phyloP scores from a whole-genome alignment of 2,113 vertebrate genomes.

The Mesoclemmys tuberculata region DNA sequence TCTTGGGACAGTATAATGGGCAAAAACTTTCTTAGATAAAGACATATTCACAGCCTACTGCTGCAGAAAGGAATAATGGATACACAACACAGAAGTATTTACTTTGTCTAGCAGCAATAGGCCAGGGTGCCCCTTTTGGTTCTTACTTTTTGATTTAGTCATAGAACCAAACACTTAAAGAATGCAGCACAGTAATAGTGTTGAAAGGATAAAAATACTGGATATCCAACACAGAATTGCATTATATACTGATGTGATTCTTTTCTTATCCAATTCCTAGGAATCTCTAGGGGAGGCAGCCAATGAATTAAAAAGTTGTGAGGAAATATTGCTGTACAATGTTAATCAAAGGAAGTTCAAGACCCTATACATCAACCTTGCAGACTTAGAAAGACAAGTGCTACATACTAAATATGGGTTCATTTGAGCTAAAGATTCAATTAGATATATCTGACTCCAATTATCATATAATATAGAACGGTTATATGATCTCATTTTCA shows the following conservation, averaged over 20 bases:
- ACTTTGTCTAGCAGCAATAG: constrained; percentile 64
- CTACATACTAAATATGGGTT: constrained; percentile 53
- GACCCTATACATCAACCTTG: constrained; percentile 27
- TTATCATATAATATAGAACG: background rate
- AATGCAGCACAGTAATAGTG: constrained; percentile 64
- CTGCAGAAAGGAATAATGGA: constrained; percentile 62
- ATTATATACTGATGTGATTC: constrained; percentile 60
- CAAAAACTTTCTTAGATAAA: constrained; percentile 64
- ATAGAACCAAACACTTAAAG: constrained; percentile 66
- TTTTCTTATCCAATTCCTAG: constrained; percentile 61
- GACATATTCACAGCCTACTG: constrained; percentile 46
- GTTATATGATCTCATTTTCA: constrained; percentile 50
- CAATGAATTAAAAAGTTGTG: constrained; percentile 64
- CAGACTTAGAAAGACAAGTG: background rate
- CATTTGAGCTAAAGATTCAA: constrained; percentile 66
- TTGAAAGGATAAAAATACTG: constrained; percentile 62
- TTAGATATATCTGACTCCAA: constrained; percentile 40
- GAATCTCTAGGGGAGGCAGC: constrained; percentile 57
- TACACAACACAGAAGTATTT: constrained; percentile 46
- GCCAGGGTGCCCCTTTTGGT: constrained; percentile 61
- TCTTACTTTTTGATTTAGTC: constrained; percentile 67
- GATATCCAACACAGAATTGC: constrained; percentile 43
- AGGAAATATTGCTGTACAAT: constrained; percentile 30
- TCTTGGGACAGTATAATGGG: constrained; percentile 54
- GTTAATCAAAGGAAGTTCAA: constrained; percentile 64